Evolutionary conservation across 2,113 vertebrate species (phyloP), one percentile per base, ranked within the genome.

Genomic region (Psittacula cyanocephala): DNA sequence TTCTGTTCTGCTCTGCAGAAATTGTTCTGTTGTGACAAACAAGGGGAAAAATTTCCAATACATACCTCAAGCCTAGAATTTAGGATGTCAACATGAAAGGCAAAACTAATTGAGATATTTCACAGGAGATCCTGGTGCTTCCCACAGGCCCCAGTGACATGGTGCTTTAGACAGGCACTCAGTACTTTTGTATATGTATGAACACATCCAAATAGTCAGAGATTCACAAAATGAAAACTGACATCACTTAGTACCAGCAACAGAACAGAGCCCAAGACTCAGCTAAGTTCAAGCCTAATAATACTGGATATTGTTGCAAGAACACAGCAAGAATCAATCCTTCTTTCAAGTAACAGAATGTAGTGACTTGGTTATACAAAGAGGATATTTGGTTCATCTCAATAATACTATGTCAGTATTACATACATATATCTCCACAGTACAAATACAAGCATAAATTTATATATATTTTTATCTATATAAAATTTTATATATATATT

Each of bases 91-190:
- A 83, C 90, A 88, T 52, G 82, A 96, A 96, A 93, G 72, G 79
- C 70, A 91, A 89, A 93, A 85, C 72, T 96, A 95, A 97, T 95
- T 96, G 93, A 90, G 76, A 83, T 75, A 79, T 88, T 90, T 93
- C 90, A 88, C 72, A 86, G 55, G 88, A 78, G 68, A 91, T 86
- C 50, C 43, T 86, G 77, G 68, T 0, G 1, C 71, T 96, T 95
- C 79, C 89, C 76, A 89, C 87, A 93, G 87, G 81, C 81, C 67
- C 37, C 49, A 68, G 67, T 80, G 88, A 91, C 91, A 91, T 93
- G 68, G 91, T 85, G 85, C 37, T 91, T 96, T 80, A 82, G 91
- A 83, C 89, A 90, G 85, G 49, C 75, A 64, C 77, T 83, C 64
- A 86, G 75, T 77, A 31, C 75, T 46, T 76, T 53, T 81, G 49